Evolutionary conservation across 2,888 invertebrate genomes (phyloP).

Genomic region (Drosophila kambysellisi): DNA sequence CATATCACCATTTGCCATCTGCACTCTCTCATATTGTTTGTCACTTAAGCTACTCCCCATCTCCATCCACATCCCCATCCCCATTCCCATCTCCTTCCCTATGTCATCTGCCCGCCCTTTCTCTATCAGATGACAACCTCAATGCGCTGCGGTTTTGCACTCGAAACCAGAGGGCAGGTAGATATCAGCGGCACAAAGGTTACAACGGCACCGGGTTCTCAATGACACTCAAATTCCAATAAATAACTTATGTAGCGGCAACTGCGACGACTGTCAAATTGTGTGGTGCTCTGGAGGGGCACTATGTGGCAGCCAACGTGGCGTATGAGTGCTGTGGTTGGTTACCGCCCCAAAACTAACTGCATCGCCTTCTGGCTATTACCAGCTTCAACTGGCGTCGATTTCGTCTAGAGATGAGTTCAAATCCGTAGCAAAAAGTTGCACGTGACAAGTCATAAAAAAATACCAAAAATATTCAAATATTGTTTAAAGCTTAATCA

Average conservation of each 20-base stretch:
- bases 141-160: slow-evolving; percentile 53
- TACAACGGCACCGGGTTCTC: slow-evolving; percentile 22
- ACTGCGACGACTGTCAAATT: slow-evolving; percentile 56
- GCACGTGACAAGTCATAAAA: not conserved
- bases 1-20: slow-evolving; percentile 30
- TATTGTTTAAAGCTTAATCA: not conserved
- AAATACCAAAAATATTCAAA: not conserved
- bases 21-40: slow-evolving; percentile 37
- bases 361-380: slow-evolving; percentile 25
- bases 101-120: not conserved
- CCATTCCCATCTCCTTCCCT: not conserved
- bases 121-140: slow-evolving; percentile 26
- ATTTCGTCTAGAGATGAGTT: slow-evolving; percentile 12
- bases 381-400: slow-evolving; percentile 9
- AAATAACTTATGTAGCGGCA: slow-evolving; percentile 66
- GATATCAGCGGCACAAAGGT: slow-evolving; percentile 8
- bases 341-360: slow-evolving; percentile 45
- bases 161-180: slow-evolving; percentile 16
- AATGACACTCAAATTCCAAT: slow-evolving; percentile 70
- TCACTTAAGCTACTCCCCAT: slow-evolving; percentile 30
- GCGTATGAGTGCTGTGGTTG: slow-evolving; percentile 54
- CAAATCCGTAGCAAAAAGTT: not conserved
- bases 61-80: too few relatives aligned
- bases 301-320: slow-evolving; percentile 12
- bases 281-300: not conserved